These are phyloP conservation scores for Pithys albifrons DNA, from an alignment of 2,113 vertebrate genomes.

Conservation along the genomic window DNA sequence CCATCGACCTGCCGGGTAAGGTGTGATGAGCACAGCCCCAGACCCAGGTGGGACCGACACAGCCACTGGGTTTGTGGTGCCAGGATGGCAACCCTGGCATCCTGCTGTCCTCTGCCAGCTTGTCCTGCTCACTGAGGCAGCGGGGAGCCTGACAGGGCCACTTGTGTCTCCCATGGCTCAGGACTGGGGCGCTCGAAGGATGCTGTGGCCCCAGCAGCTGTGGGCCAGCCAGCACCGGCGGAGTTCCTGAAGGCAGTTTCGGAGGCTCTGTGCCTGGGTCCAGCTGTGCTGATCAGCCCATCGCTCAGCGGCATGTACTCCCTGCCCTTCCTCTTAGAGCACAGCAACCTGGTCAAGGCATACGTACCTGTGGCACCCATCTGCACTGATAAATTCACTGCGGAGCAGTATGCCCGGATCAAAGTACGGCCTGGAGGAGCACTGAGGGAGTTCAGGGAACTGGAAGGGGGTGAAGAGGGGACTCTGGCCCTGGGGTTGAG, in stretches of 20 bases:
- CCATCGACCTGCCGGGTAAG: constrained; percentile 92
- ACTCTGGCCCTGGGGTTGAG: fast-evolving
- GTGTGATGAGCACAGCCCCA: not conserved
- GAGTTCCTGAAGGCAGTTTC: constrained; percentile 83
- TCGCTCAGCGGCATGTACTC: constrained; percentile 98
- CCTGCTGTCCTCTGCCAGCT: not conserved
- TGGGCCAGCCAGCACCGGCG: constrained; percentile 82
- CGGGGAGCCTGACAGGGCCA: not conserved
- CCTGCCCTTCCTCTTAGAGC: constrained; percentile 87
- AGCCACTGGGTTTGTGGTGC: fast-evolving
- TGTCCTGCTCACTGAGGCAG: fast-evolving
- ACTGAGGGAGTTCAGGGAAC: not conserved
- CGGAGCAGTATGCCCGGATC: constrained; percentile 80
- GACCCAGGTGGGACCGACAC: fast-evolving
- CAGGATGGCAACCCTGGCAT: fast-evolving
- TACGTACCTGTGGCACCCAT: constrained; percentile 94
- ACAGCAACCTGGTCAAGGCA: constrained; percentile 80
- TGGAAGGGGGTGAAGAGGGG: not conserved
- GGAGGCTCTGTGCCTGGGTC: constrained; percentile 78
- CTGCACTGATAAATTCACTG: constrained; percentile 89
- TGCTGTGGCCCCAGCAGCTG: constrained; percentile 74
- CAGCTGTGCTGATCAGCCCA: constrained; percentile 89
- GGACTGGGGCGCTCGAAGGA: constrained; percentile 86
- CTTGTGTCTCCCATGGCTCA: constrained; percentile 45
- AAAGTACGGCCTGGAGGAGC: constrained; percentile 76